Evolutionary conservation across 2,113 vertebrate genomes (phyloP).

Genomic region (Sturnus vulgaris): DNA sequence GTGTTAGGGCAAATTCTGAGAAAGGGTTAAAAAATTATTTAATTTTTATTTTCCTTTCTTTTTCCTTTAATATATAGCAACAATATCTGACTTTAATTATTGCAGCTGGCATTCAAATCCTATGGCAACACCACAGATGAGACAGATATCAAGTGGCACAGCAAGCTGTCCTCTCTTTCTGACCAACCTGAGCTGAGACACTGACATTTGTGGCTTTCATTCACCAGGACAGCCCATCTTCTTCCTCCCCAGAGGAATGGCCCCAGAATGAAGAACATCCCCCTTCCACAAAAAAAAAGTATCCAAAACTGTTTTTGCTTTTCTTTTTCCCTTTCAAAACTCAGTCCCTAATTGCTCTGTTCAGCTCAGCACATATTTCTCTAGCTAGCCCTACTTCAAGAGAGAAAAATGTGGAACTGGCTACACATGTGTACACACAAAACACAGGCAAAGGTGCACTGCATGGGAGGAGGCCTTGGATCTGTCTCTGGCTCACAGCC

Average conservation of each 20-base stretch:
- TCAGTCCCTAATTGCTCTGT: background rate
- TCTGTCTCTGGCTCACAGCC: conserved; percentile 38
- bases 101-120: background rate
- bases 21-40: background rate
- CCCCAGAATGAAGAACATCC: background rate
- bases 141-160: conserved; percentile 8
- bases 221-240: background rate
- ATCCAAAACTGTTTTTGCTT: accelerated
- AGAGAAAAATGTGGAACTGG: background rate
- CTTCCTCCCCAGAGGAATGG: background rate
- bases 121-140: background rate
- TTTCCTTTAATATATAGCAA: background rate
- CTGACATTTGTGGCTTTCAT: background rate
- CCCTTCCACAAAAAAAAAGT: background rate
- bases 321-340: background rate
- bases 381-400: background rate
- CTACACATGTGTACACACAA: background rate
- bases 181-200: background rate
- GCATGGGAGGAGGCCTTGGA: background rate
- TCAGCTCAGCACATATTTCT: background rate
- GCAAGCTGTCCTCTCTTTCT: conserved; percentile 24
- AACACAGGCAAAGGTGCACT: background rate
- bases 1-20: background rate
- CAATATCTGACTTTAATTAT: background rate
- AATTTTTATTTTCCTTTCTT: background rate